Conservation (phyloP, 2,797 vertebrate species). For the Peromyscus melanophrys region DNA sequence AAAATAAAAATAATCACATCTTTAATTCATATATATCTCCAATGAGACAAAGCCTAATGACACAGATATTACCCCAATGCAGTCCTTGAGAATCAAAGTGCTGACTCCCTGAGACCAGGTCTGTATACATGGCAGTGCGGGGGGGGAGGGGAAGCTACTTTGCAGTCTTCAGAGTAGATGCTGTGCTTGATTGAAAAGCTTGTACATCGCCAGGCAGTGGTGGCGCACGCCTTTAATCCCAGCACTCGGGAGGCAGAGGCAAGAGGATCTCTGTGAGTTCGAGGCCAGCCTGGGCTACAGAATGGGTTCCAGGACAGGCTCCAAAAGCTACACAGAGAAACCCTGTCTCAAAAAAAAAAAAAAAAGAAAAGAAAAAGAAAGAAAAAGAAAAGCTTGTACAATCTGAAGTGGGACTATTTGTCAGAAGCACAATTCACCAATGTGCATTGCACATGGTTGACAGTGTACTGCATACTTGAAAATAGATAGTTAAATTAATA, state of each 20-base stretch:
- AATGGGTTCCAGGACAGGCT: too few relatives aligned
- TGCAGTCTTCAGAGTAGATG: background rate
- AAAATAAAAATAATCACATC: background rate
- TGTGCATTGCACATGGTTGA: background rate
- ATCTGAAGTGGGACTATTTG: background rate
- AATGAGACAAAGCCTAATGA: background rate
- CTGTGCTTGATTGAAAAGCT: background rate
- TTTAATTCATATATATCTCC: background rate
- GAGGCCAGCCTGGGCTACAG: too few relatives aligned
- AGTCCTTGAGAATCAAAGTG: constrained; percentile 7
- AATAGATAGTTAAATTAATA: background rate
- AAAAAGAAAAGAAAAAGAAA: too few relatives aligned
- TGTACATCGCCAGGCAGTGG: background rate
- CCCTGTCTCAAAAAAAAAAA: too few relatives aligned
- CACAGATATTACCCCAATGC: background rate
- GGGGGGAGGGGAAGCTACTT: too few relatives aligned
- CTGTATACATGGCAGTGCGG: background rate
- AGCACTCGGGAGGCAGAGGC: too few relatives aligned
- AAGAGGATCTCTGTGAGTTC: too few relatives aligned
- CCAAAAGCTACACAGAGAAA: too few relatives aligned
- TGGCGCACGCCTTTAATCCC: too few relatives aligned
- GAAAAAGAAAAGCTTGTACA: background rate
- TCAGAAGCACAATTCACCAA: background rate
- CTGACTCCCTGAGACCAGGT: background rate
- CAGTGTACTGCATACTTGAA: background rate